phyloP scores from a whole-genome alignment of 2,113 vertebrate species.

The Mobula birostris region DNA sequence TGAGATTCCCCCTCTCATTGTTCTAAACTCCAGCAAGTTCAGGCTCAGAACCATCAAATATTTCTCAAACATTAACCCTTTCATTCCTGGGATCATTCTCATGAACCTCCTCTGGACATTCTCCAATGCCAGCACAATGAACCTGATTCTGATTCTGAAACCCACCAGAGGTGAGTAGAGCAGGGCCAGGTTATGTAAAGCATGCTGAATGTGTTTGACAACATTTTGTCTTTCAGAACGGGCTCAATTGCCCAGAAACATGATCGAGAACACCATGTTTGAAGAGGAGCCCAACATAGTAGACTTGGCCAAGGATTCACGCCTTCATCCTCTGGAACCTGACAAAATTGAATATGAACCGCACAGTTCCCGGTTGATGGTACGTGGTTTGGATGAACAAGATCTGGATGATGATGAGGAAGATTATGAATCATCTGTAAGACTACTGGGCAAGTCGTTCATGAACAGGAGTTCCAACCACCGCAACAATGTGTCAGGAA shows the following conservation, averaged over 20 bases:
- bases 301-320: conserved; percentile 85
- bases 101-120: too few relatives aligned
- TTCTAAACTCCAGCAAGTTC: too few relatives aligned
- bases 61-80: too few relatives aligned
- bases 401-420: conserved; percentile 93
- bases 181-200: background rate
- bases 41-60: too few relatives aligned
- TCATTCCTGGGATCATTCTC: too few relatives aligned
- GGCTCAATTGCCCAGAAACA: conserved; percentile 82
- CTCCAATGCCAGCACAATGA: too few relatives aligned
- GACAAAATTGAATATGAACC: conserved; percentile 85
- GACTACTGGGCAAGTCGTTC: conserved; percentile 91
- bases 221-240: conserved; percentile 60
- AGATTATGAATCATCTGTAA: conserved; percentile 88
- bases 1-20: too few relatives aligned
- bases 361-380: conserved; percentile 80
- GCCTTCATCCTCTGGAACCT: conserved; percentile 82
- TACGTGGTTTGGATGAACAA: conserved; percentile 86
- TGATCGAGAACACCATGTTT: conserved; percentile 99
- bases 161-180: background rate
- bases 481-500: conserved; percentile 52
- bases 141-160: too few relatives aligned
- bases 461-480: conserved; percentile 86
- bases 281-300: conserved; percentile 94
- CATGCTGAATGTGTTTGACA: background rate